Base-by-base conservation (phyloP, 2,888 invertebrate species). In the Platynereis dumerilii region DNA sequence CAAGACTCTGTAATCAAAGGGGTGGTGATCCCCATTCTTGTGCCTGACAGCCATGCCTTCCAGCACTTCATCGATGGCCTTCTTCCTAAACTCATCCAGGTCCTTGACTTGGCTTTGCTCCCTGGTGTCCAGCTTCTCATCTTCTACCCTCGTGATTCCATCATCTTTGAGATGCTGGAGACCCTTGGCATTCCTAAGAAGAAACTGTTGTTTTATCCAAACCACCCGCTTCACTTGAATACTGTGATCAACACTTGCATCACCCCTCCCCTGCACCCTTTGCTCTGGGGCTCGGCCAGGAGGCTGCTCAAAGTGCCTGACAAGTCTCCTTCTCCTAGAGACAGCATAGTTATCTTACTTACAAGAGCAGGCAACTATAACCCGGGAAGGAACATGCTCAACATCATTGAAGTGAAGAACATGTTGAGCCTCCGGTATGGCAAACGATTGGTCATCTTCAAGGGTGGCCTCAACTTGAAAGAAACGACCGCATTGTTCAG, bases 41-140 rank as follows among this genome's bases (percentile, higher is more conserved):
- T 69, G 20, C 65, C 67, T 5, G 56, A 67, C 22, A 57, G 58
- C 2, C 22, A 56, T 20, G 48, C 58, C 48, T 69, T 67, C 59
- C 69, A 69, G 54, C 69, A 69, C 34, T 69, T 69, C 65, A 27
- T 69, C 12, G 69, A 69, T 48, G 69, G 69, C 20, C 65, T 67
- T n/a, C 48, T 69, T 7, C 69, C 69, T 2, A 69, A 69, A 45
- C 52, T 69, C 24, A 52, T 66, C 1, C 69, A 69, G 53, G 57
- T 60, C 24, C 22, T 29, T n/a, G 53, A 53, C 7, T 20, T 62
- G n/a, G 22, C 22, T 7, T 54, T 65, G 10, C 26, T 29, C 24
- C 57, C 15, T 52, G 34, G 34, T 34, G 53, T 67, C 2, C 55
- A 48, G n/a, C 24, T 67, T 17, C 26, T 67, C 44, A 10, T 67